Conservation (phyloP, 2,888 invertebrate species). For the Cantharis flavilabris region DNA sequence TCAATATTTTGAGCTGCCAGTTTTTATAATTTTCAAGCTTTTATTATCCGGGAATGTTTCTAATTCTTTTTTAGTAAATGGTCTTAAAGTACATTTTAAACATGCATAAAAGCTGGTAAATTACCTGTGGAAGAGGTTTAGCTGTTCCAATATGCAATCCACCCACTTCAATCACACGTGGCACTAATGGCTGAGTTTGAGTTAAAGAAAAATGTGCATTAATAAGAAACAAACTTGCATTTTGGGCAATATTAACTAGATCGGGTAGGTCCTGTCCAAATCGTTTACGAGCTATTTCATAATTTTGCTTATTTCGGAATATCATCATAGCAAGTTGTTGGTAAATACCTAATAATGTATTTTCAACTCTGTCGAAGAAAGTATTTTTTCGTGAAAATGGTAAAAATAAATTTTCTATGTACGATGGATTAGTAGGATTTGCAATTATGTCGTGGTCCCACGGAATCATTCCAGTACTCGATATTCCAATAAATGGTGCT, state of each 20-base stretch:
- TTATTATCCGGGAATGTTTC: too few species aligned
- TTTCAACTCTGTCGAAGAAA: slow-evolving; percentile 33
- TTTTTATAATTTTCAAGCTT: too few species aligned
- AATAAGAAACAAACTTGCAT: slow-evolving; percentile 57
- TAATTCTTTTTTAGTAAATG: too few species aligned
- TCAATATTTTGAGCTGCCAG: too few species aligned
- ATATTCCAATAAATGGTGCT: slow-evolving; percentile 61
- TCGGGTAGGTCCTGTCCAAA: neutral
- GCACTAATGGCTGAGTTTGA: slow-evolving; percentile 55
- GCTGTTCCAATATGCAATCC: slow-evolving; percentile 57
- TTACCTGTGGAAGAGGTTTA: slow-evolving; percentile 40
- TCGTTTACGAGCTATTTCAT: neutral
- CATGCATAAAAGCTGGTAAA: too few species aligned
- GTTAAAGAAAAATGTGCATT: slow-evolving; percentile 57
- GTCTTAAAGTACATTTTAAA: too few species aligned
- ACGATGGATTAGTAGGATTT: slow-evolving; percentile 56
- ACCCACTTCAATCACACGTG: slow-evolving; percentile 59
- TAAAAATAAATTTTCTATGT: slow-evolving; percentile 56
- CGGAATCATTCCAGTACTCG: slow-evolving; percentile 57
- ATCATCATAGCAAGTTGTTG: neutral
- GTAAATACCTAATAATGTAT: neutral
- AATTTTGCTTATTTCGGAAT: neutral
- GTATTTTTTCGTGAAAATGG: slow-evolving; percentile 37
- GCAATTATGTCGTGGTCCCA: slow-evolving; percentile 56
- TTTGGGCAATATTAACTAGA: slow-evolving; percentile 32